Evolutionary conservation across 2,797 vertebrate species (phyloP), one percentile per base, ranked within the genome.

Genomic region (Ctenosaura bakeri): DNA sequence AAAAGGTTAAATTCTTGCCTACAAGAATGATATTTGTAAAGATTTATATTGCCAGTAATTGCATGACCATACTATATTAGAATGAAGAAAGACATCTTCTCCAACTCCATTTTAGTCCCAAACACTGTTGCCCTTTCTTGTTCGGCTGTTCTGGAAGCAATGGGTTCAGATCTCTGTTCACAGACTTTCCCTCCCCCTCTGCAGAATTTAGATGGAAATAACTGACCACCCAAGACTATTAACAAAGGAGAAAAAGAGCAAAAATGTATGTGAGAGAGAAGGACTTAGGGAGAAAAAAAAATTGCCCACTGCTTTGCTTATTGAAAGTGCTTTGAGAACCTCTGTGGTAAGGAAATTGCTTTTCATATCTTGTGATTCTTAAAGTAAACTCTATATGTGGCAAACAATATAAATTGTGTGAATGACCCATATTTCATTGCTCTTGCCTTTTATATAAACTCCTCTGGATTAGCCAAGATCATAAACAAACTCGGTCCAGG

Each of bases 391-490:
- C 71, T 71, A 24, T 79, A 52, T 80, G 89, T 88, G 84, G 82
- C 87, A 93, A 94, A 86, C 92, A 87, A 64, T 89, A 50, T 89
- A 89, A 66, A 86, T 78, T 56, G 78, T 22, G 54, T 74, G 89
- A 88, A 92, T 88, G 90, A 71, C 90, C 84, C 87, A 42, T 62
- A 82, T 77, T 89, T 82, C 1, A 0, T 26, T 46, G 87, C 50
- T 84, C 0, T 0, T 38, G 88, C 87, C 85, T 62, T 76, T 93
- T 93, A 86, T 83, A 52, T 83, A 54, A 92, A 89, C 85, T 80
- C 80, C 93, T 93, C 90, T 86, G 71, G 89, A 92, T 93, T 83
- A 91, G 86, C 86, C 83, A 90, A 52, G 87, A 87, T 59, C 89
- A 73, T 95, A 84, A 93, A 1, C 3, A 35, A 88, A 92, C 80